These are phyloP conservation scores for Neomorphus geoffroyi DNA, from an alignment of 2,797 vertebrate genomes.

Conservation along the genomic window DNA sequence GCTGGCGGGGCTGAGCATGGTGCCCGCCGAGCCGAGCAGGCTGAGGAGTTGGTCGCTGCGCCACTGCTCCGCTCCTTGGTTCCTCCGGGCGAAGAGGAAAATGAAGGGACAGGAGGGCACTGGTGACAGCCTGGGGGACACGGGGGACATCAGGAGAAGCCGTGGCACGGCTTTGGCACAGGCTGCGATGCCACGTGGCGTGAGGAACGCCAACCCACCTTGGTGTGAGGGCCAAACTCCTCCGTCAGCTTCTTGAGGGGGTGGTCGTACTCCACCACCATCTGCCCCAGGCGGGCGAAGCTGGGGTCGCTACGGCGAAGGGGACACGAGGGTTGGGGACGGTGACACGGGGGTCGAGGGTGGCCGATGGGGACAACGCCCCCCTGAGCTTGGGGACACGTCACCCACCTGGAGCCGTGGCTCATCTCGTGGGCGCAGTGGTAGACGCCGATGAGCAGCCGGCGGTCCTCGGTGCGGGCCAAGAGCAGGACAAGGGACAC, in stretches of 20 bases:
- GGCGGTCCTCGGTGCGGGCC: slow-evolving; percentile 90
- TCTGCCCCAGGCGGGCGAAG: slow-evolving; percentile 89
- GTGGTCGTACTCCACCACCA: slow-evolving; percentile 92
- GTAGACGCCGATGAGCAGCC: slow-evolving; percentile 87
- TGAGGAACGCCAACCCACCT: slow-evolving; percentile 77
- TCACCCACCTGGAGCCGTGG: slow-evolving; percentile 84
- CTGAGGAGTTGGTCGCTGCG: slow-evolving; percentile 89
- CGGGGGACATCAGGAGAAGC: too few relatives aligned
- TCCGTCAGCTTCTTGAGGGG: slow-evolving; percentile 91
- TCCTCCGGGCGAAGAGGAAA: slow-evolving; percentile 86
- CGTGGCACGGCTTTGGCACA: too few relatives aligned
- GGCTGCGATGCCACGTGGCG: too few relatives aligned
- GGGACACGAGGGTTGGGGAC: neutral
- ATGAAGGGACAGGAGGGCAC: slow-evolving; percentile 86
- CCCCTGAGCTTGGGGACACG: too few relatives aligned
- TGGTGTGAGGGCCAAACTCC: slow-evolving; percentile 93
- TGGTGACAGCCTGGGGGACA: slow-evolving; percentile 84
- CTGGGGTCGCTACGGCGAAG: slow-evolving; percentile 82
- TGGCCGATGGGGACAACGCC: too few relatives aligned
- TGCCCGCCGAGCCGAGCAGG: slow-evolving; percentile 79
- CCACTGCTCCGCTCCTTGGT: slow-evolving; percentile 89
- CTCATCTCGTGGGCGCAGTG: slow-evolving; percentile 92
- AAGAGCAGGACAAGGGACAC: slow-evolving; percentile 87
- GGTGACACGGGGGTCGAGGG: too few relatives aligned
- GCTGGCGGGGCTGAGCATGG: slow-evolving; percentile 85